Conservation (phyloP, 2,113 vertebrate genomes). For the Eubucco bourcierii region DNA sequence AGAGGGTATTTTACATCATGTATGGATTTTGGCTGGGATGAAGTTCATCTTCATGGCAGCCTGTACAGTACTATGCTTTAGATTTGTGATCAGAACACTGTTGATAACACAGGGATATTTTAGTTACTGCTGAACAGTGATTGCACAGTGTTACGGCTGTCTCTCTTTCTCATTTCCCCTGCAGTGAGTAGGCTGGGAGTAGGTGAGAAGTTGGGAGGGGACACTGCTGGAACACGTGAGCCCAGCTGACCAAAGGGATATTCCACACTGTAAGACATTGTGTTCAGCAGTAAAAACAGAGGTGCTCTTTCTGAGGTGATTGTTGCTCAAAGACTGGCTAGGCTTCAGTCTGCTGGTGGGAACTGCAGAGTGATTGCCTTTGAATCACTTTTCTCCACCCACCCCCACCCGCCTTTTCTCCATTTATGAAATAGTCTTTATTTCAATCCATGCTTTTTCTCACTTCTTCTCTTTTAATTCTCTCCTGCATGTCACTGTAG, state of each 20-base stretch:
- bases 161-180: neutral
- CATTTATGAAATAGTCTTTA: neutral
- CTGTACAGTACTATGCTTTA: neutral
- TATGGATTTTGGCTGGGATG: neutral
- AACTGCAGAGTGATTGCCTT: neutral
- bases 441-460: neutral
- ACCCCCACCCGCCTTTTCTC: neutral
- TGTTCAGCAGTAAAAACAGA: neutral
- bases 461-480: rapidly evolving
- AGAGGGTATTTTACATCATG: neutral
- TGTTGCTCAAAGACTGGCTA: neutral
- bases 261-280: rapidly evolving
- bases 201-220: neutral
- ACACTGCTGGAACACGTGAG: neutral
- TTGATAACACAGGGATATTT: neutral
- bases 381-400: neutral
- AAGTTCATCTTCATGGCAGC: neutral
- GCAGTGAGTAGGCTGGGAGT: neutral
- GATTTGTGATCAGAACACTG: neutral
- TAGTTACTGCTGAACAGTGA: neutral
- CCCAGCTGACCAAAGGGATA: neutral
- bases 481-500: neutral
- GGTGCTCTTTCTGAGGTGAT: neutral
- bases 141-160: neutral
- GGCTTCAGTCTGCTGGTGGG: neutral